Conservation (phyloP, 1,140 invertebrate genomes). For the Drosophila melanica region DNA sequence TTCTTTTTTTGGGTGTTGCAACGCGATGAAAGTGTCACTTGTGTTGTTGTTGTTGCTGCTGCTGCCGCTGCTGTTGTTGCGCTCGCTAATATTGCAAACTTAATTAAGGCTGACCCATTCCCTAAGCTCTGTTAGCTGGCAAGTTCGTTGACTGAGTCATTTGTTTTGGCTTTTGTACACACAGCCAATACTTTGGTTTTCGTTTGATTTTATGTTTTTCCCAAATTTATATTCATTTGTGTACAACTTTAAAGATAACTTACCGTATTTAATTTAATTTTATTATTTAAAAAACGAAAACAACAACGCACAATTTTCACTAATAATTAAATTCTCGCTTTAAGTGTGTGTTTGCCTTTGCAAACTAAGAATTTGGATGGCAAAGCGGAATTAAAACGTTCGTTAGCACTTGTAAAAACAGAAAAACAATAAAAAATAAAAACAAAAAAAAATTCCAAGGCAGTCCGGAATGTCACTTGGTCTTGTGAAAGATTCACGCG, state of each 20-base stretch:
- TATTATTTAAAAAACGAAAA: too few species aligned
- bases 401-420: neutral
- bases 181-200: neutral
- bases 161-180: constrained; percentile 37
- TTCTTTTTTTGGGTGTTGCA: constrained; percentile 34
- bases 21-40: constrained; percentile 47
- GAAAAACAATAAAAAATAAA: constrained; percentile 18
- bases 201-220: constrained; percentile 3
- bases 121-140: constrained; percentile 38
- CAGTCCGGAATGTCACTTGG: constrained; percentile 63
- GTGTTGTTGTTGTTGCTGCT: constrained; percentile 13
- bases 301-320: too few species aligned
- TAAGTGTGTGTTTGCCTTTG: too few species aligned
- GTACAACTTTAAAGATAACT: neutral
- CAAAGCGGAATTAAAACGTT: neutral
- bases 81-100: constrained; percentile 12
- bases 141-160: constrained; percentile 78
- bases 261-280: neutral
- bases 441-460: constrained; percentile 13
- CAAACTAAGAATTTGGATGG: too few species aligned
- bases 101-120: constrained; percentile 7
- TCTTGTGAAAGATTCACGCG: constrained; percentile 82
- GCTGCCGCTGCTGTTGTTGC: constrained; percentile 11
- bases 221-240: neutral
- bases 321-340: neutral